Evolutionary conservation across 2,888 invertebrate species (phyloP).

Genomic region (Tetheella fluctuosa): DNA sequence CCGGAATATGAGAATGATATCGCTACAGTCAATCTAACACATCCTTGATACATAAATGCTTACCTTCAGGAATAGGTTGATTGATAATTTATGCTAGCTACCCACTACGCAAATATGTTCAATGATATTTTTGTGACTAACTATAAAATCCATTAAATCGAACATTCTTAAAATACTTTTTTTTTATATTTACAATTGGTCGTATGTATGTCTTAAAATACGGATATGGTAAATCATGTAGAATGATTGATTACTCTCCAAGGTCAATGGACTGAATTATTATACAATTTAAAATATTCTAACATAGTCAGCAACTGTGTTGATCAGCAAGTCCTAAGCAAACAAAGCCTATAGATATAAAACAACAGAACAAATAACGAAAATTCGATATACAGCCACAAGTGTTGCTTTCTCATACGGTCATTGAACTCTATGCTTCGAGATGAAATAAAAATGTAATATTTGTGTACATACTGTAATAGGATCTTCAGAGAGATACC

Average conservation of each 20-base stretch:
- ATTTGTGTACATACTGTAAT: not conserved
- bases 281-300: too few relatives aligned
- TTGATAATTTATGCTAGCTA: too few relatives aligned
- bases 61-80: too few relatives aligned
- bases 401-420: not conserved
- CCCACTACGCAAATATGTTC: too few relatives aligned
- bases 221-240: too few relatives aligned
- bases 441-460: not conserved
- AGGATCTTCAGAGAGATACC: not conserved
- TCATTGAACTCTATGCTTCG: conserved; percentile 1
- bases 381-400: not conserved
- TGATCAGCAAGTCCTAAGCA: not conserved
- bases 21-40: too few relatives aligned
- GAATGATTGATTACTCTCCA: not conserved
- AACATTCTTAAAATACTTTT: too few relatives aligned
- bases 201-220: too few relatives aligned
- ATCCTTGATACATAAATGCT: too few relatives aligned
- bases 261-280: not conserved
- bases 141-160: too few relatives aligned
- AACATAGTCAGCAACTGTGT: not conserved
- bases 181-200: too few relatives aligned
- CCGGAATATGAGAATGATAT: not conserved
- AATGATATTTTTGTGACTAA: too few relatives aligned
- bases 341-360: conserved; percentile 5
- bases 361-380: conserved; percentile 6